Base-by-base conservation (phyloP, 1,140 invertebrate species). In the Ganaspis sp. region DNA sequence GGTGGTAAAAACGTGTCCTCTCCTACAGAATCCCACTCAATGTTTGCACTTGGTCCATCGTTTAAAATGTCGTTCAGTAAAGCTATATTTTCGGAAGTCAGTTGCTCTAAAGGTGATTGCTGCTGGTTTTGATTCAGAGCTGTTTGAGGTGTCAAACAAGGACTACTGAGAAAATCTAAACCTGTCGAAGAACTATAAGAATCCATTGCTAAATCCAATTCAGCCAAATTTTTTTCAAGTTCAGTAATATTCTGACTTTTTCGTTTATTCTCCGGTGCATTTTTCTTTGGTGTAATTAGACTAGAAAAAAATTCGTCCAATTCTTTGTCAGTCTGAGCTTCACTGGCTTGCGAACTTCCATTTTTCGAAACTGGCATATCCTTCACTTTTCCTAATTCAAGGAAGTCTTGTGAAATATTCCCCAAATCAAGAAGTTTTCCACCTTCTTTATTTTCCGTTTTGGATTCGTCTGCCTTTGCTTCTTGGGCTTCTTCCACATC, bases 401-500 rank as follows among this genome's bases (percentile, higher is more conserved):
- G 40, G n/a, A 84, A 76, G 15, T 78, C 70, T 17, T 83, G 82
- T 17, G 80, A 23, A 0, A 86, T 84, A 12, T 49, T 81, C 9
- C 80, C 87, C 29, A 90, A 85, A 29, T 90, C 87, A 17, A 91
- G 23, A 12, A 90, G 73, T 26, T 88, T 87, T 15, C 87, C 87
- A 15, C 86, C 84, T 26, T 84, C 74, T 42, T 85, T 76, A 29
- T 83, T 64, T 26, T 81, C 83, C n/a, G 49, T 19, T 15, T 58
- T 77, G 40, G 82, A 77, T 73, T 85, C 80, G 37, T 72, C 80
- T 40, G 76, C 37, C 75, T 86, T 84, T 5, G 74, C 88, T 74
- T 91, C 89, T 75, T 89, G 83, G 5, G 87, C 90, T 45, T 91
- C 88, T 8, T 90, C 90, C 5, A 90, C 81, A 6, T 93, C 92